These are phyloP conservation scores for Chroicocephalus ridibundus DNA, from an alignment of 2,113 vertebrate genomes.

Conservation along the genomic window DNA sequence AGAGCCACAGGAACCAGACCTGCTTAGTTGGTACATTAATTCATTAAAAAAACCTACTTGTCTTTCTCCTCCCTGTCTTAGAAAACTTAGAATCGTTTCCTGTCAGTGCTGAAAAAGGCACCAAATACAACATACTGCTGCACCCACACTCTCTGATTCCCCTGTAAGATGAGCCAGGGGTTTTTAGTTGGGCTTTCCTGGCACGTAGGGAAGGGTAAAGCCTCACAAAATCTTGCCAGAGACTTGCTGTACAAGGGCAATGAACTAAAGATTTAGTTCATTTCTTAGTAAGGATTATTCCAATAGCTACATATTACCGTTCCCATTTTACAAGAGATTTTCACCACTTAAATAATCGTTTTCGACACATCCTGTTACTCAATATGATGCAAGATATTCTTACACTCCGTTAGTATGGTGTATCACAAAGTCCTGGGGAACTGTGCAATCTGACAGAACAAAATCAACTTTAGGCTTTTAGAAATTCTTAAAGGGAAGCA, in stretches of 20 bases:
- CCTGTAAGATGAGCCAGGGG: neutral
- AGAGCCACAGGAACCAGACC: neutral
- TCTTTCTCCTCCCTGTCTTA: neutral
- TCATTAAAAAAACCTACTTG: rapidly evolving
- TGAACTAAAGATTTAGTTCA: neutral
- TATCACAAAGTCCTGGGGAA: neutral
- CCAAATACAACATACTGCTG: neutral
- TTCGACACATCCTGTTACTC: constrained; percentile 45
- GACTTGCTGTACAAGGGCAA: neutral
- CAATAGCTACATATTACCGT: neutral
- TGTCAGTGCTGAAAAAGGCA: neutral
- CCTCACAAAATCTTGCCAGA: neutral
- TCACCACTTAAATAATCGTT: neutral
- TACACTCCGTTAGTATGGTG: rapidly evolving
- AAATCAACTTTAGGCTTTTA: neutral
- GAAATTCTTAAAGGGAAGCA: neutral
- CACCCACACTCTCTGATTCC: neutral
- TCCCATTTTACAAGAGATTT: neutral
- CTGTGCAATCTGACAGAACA: neutral
- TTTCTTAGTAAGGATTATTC: neutral
- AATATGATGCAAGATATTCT: neutral
- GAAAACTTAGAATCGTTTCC: neutral
- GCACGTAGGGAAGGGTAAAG: neutral
- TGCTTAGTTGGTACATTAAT: neutral
- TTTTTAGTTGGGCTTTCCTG: neutral